Base-by-base conservation (phyloP, 64 coral and sea anemone genomes). In the Pocillopora verrucosa region DNA sequence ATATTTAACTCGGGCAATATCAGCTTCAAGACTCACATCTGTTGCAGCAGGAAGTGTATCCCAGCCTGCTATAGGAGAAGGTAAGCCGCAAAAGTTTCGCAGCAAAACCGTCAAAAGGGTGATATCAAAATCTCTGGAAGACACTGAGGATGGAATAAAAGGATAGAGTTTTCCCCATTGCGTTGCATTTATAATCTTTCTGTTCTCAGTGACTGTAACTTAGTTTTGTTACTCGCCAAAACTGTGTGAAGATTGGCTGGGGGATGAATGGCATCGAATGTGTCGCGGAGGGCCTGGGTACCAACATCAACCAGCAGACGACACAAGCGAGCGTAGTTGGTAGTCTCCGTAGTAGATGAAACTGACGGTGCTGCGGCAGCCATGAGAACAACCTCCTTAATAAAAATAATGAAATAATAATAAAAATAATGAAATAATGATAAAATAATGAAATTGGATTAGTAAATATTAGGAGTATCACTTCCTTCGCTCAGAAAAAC, bases 111-210 rank as follows among this genome's bases (percentile, higher is more conserved):
- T 45, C 36, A 85, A 51, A n/a, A 85, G 51, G 22, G 82, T 72
- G 41, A 85, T 85, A 56, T 85, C 82, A 85, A 85, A 85, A 35
- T 62, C 11, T 37, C 14, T 85, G 17, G 82, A 85, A 17, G 63
- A 69, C 36, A 63, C 82, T 22, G 20, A 85, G 38, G 16, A 41
- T 17, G 60, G 60, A 26, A 56, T 22, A 16, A 25, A 16, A 22
- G 65, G 65, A 22, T 22, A 69, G 9, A 69, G 65, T 9, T 69
- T 69, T 22, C 65, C 65, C 65, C 65, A 69, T 69, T 69, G 65
- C 24, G 65, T 69, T 69, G 65, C 19, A n/a, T 69, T 75, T 5
- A 75, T 75, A 36, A 75, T 75, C 22, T 38, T 75, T 13, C 34
- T 36, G 30, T 36, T 36, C 73, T 75, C 12, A 75, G 73, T 13